phyloP scores from a whole-genome alignment of 2,113 vertebrate genomes.

The Mystacornis crossleyi region DNA sequence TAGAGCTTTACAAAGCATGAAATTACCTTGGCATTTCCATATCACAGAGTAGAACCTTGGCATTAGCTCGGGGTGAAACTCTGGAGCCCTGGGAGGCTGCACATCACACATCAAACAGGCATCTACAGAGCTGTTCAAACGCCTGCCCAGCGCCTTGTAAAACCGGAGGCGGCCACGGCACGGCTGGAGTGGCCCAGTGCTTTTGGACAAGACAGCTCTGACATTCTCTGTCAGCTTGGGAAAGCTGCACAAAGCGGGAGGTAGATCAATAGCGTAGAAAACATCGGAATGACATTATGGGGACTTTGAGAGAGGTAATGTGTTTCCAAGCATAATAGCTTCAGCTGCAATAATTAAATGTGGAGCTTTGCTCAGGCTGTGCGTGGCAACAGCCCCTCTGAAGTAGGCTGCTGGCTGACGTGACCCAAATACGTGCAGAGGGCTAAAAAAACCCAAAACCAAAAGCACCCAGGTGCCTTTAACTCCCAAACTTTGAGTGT shows the following conservation, averaged over 20 bases:
- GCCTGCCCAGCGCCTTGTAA: background rate
- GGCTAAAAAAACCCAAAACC: background rate
- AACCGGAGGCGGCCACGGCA: background rate
- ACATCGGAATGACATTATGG: conserved; percentile 27
- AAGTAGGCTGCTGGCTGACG: background rate
- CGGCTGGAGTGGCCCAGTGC: background rate
- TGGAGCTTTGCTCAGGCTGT: background rate
- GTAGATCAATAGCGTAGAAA: background rate
- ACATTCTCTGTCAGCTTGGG: background rate
- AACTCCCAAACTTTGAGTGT: background rate
- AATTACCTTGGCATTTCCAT: conserved; percentile 33
- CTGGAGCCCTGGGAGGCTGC: background rate
- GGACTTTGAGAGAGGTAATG: background rate
- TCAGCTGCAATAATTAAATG: conserved; percentile 17
- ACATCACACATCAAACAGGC: conserved; percentile 10
- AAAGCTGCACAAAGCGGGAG: background rate
- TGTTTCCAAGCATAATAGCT: background rate
- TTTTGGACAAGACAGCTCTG: background rate
- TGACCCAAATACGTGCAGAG: background rate
- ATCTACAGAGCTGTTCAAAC: background rate
- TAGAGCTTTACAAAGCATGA: conserved; percentile 55
- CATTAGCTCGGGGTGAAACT: background rate
- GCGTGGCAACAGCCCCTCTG: background rate
- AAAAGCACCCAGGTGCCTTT: background rate
- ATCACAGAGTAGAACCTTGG: background rate